Conservation (phyloP, 2,797 vertebrate species). For the Aldrovandia affinis region DNA sequence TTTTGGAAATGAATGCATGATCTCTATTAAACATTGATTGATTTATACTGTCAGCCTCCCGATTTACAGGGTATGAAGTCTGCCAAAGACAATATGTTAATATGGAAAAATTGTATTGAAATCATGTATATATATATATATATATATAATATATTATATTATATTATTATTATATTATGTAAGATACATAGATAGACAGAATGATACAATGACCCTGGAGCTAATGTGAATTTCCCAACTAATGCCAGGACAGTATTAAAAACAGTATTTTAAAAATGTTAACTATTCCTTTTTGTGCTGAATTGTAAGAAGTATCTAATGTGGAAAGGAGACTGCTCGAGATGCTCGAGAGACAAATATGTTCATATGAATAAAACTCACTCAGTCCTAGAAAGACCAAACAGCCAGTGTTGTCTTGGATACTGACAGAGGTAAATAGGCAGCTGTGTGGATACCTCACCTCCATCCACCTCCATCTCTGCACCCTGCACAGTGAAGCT, state of each 20-base stretch:
- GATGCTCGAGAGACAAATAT: not conserved
- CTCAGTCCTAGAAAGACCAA: not conserved
- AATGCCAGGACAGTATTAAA: not conserved
- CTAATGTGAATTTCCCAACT: not conserved
- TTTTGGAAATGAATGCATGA: not conserved
- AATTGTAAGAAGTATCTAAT: not conserved
- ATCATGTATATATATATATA: too few relatives aligned
- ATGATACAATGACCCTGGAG: not conserved
- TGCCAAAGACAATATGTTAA: slow-evolving; percentile 12
- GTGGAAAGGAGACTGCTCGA: not conserved
- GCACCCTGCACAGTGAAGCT: slow-evolving; percentile 15
- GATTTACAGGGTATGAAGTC: slow-evolving; percentile 1
- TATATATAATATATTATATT: too few relatives aligned
- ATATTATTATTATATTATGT: too few relatives aligned
- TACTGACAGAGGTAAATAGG: too few relatives aligned
- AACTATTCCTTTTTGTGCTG: not conserved
- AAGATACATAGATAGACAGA: not conserved
- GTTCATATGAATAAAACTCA: not conserved
- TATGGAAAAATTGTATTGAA: not conserved
- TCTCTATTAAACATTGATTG: not conserved
- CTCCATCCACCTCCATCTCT: slow-evolving; percentile 32
- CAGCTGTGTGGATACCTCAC: too few relatives aligned
- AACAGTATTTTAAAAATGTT: not conserved
- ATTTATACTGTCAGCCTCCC: not conserved
- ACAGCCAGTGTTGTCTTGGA: slow-evolving; percentile 4